Evolutionary conservation across 2,113 vertebrate species (phyloP).

Genomic region (Phalacrocorax aristotelis): DNA sequence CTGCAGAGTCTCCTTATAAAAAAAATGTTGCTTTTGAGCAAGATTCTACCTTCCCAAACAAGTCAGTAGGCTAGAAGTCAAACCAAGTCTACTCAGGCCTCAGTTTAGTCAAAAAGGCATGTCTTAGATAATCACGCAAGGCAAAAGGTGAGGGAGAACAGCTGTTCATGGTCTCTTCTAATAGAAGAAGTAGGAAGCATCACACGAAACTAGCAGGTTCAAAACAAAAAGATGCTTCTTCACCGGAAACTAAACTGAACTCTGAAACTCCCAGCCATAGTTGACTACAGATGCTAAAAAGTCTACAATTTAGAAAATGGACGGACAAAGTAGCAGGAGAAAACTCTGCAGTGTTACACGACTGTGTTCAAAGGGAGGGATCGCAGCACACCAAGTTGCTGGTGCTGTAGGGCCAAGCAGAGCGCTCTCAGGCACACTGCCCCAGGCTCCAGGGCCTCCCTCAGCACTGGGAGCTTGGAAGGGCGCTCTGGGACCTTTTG

Average conservation of each 20-base stretch:
- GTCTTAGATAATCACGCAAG: background rate
- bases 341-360: fast-evolving
- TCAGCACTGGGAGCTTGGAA: background rate
- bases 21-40: background rate
- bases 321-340: background rate
- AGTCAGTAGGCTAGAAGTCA: background rate
- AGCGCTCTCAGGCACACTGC: fast-evolving
- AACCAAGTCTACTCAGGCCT: background rate
- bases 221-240: background rate
- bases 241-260: background rate
- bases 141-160: background rate
- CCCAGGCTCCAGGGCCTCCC: background rate
- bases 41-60: background rate
- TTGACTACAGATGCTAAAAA: background rate
- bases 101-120: background rate
- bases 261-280: background rate
- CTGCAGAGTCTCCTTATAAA: background rate
- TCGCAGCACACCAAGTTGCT: no score
- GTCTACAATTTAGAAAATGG: background rate
- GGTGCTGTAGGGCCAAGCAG: background rate
- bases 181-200: background rate
- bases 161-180: background rate
- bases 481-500: fast-evolving
- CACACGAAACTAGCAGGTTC: background rate
- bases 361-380: fast-evolving